A percentile compares a stretch with the other conserved stretches of the same genome.
phyloP scores from a whole-genome alignment of 2,797 vertebrate genomes.

The Lithobates pipiens region DNA sequence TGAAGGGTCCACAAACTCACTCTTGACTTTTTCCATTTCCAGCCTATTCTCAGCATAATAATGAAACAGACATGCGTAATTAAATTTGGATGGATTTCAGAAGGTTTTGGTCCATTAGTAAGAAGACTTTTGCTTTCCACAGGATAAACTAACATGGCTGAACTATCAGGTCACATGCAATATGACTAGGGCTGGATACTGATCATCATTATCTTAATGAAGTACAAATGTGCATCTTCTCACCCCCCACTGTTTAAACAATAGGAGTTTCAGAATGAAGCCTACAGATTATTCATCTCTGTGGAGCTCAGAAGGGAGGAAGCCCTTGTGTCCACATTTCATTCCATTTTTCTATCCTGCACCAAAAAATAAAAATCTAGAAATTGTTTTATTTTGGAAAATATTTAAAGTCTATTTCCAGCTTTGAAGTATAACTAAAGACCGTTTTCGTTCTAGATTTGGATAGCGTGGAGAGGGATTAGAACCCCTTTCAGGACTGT shows the following conservation, averaged over 20 bases:
- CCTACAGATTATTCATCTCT: neutral
- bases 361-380: too few relatives aligned
- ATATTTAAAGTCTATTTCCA: too few relatives aligned
- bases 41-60: too few relatives aligned
- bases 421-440: too few relatives aligned
- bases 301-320: neutral
- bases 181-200: neutral
- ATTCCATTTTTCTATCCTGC: too few relatives aligned
- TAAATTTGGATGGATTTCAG: neutral
- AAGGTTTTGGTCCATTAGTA: neutral
- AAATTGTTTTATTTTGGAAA: neutral
- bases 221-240: neutral
- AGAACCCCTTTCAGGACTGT: too few relatives aligned
- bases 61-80: too few relatives aligned
- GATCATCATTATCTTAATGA: neutral
- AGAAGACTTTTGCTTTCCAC: neutral
- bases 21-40: too few relatives aligned
- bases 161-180: neutral
- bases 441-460: too few relatives aligned
- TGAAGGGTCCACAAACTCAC: too few relatives aligned
- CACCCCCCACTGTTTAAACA: neutral
- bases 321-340: too few relatives aligned
- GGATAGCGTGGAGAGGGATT: too few relatives aligned
- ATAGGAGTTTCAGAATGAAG: neutral
- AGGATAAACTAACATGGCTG: neutral